A percentile compares a stretch with the other conserved stretches of the same genome.
phyloP scores from a whole-genome alignment of 2,888 invertebrate species.

The Drosophila limbata region DNA sequence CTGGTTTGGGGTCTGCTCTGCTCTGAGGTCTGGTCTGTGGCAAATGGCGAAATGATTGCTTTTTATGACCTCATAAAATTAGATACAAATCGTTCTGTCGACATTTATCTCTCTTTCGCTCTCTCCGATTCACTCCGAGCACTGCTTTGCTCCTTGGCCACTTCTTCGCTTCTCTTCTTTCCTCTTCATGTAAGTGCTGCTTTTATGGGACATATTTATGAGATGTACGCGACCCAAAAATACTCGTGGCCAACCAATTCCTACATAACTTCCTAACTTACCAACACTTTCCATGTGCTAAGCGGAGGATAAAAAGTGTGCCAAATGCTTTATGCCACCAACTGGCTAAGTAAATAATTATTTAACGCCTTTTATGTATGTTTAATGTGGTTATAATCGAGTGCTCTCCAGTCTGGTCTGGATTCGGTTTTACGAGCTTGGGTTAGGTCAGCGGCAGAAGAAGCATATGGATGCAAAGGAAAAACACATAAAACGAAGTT shows the following conservation, averaged over 20 bases:
- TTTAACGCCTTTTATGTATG: conserved; percentile 67
- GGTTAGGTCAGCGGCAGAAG: conserved; percentile 36
- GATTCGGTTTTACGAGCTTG: conserved; percentile 52
- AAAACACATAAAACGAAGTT: conserved; percentile 23
- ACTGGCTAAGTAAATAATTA: conserved; percentile 71
- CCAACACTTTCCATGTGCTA: conserved; percentile 40
- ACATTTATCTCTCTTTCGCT: conserved; percentile 71
- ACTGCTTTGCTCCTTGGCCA: conserved; percentile 44
- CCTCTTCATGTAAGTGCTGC: conserved; percentile 27
- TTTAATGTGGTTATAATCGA: conserved; percentile 58
- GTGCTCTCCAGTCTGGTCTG: conserved; percentile 40
- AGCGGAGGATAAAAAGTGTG: conserved; percentile 60
- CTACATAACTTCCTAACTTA: conserved; percentile 12
- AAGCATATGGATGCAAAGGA: conserved; percentile 8
- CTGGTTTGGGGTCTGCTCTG: conserved; percentile 47
- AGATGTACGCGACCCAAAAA: conserved; percentile 47
- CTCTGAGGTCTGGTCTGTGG: conserved; percentile 59
- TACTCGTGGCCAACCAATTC: conserved; percentile 1
- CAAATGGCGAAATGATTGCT: conserved; percentile 83
- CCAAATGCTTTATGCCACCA: conserved; percentile 60
- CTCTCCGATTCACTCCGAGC: conserved; percentile 11
- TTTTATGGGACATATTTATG: conserved; percentile 61
- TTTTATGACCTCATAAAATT: conserved; percentile 85
- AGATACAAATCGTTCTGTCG: conserved; percentile 83
- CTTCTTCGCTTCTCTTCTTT: conserved; percentile 5